These are phyloP conservation scores for Cassiopea xamachana DNA, from an alignment of 30 jellyfish, hydroid and myxozoan species.

Conservation along the genomic window DNA sequence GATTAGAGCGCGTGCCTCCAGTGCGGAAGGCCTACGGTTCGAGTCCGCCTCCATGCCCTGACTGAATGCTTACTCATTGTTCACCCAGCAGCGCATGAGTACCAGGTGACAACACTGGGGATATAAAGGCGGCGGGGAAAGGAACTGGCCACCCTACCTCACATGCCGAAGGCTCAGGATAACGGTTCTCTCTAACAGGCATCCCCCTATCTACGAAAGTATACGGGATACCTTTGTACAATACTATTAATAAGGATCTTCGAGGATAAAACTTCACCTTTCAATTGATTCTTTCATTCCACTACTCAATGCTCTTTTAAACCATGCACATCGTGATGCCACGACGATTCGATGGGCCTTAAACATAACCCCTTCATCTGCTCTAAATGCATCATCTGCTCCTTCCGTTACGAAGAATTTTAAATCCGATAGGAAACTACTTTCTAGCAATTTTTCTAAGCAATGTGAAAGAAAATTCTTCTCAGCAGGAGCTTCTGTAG, in stretches of 20 bases:
- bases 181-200: no score
- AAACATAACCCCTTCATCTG: constrained; percentile 16
- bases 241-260: neutral
- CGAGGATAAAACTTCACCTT: constrained; percentile 10
- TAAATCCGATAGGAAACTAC: constrained; percentile 22
- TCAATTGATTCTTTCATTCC: constrained; percentile 75
- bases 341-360: constrained; percentile 75
- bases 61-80: no score
- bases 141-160: no score
- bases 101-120: no score
- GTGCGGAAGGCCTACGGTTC: no score
- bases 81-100: no score
- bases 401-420: constrained; percentile 27
- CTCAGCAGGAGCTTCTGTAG: constrained; percentile 1
- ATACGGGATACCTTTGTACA: neutral
- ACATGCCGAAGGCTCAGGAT: no score
- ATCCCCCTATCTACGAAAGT: no score
- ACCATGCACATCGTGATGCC: constrained; percentile 65
- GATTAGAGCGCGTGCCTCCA: no score
- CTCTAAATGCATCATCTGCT: neutral
- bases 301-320: constrained; percentile 59
- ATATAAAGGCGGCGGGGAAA: no score
- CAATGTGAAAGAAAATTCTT: constrained; percentile 3
- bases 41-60: no score
- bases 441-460: constrained; percentile 17